These are phyloP conservation scores for Corythornis cristatus DNA, from an alignment of 2,113 vertebrate genomes.

Conservation along the genomic window DNA sequence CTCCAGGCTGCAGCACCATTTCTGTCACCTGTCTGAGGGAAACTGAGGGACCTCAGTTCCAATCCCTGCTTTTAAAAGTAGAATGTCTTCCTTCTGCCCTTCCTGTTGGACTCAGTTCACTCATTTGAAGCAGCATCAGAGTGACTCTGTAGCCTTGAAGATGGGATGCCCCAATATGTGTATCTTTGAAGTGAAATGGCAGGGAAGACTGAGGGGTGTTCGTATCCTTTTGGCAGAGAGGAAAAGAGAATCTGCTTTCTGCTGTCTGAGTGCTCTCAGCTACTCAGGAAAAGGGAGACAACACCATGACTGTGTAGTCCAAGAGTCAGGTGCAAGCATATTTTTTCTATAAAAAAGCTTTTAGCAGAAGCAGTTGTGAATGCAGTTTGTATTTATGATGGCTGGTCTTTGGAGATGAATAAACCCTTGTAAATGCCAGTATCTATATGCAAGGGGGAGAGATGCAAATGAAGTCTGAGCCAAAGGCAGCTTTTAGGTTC, in stretches of 20 bases:
- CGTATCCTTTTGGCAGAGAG: not conserved
- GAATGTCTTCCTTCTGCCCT: not conserved
- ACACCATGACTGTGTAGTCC: fast-evolving
- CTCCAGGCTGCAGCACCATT: not conserved
- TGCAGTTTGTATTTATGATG: not conserved
- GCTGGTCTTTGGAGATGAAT: not conserved
- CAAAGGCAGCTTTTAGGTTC: not conserved
- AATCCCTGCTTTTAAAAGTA: not conserved
- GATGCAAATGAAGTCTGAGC: not conserved
- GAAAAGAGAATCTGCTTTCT: not conserved
- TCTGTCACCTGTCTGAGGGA: not conserved
- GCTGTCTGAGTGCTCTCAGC: not conserved
- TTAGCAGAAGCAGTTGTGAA: not conserved
- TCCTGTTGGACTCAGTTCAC: not conserved
- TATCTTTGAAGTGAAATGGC: not conserved
- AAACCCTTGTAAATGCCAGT: not conserved
- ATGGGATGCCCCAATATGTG: not conserved
- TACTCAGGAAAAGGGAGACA: not conserved
- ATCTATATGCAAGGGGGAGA: not conserved
- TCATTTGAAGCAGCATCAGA: not conserved
- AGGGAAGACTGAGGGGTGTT: not conserved
- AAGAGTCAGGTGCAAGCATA: not conserved
- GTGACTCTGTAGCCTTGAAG: not conserved
- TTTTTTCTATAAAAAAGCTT: not conserved
- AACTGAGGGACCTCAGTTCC: not conserved